phyloP scores from a whole-genome alignment of 2,113 vertebrate species.

The Hypocryptadius cinnamomeus region DNA sequence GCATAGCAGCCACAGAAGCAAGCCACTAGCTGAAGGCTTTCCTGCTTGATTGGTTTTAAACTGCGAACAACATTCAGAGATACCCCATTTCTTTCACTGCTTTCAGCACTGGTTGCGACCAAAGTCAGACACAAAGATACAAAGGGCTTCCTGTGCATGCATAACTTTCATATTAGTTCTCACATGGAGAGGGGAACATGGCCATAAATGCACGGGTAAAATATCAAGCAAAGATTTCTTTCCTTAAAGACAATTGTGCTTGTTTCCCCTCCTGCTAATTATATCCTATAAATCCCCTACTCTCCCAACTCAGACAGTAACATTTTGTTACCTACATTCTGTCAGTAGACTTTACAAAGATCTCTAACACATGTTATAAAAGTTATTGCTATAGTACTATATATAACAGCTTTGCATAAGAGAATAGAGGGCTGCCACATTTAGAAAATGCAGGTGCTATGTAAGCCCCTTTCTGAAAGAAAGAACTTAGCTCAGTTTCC shows the following conservation, averaged over 20 bases:
- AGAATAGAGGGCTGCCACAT: conserved; percentile 74
- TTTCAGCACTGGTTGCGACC: neutral
- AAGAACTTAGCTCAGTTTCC: conserved; percentile 73
- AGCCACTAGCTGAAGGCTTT: neutral
- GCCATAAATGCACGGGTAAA: neutral
- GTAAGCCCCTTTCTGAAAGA: conserved; percentile 73
- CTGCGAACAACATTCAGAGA: neutral
- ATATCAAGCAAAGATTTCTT: conserved; percentile 8
- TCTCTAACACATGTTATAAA: conserved; percentile 66
- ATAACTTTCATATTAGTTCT: neutral
- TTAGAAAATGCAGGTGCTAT: conserved; percentile 77
- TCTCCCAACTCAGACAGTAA: conserved; percentile 33
- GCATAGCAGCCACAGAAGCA: neutral
- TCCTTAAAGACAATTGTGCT: conserved; percentile 56
- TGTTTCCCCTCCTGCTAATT: conserved; percentile 47
- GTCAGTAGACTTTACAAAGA: conserved; percentile 58
- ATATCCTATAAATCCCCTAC: conserved; percentile 50
- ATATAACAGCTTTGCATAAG: conserved; percentile 78
- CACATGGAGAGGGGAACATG: neutral
- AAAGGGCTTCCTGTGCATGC: neutral
- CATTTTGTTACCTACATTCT: conserved; percentile 53
- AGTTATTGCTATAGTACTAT: conserved; percentile 73
- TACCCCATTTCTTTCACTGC: neutral
- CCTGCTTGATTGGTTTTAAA: neutral
- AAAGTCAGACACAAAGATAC: neutral